Percentiles rank a stretch among this genome's conserved stretches.
Conservation (phyloP, 92 coral and sea anemone genomes). For the Chrysogorgia sp. region DNA sequence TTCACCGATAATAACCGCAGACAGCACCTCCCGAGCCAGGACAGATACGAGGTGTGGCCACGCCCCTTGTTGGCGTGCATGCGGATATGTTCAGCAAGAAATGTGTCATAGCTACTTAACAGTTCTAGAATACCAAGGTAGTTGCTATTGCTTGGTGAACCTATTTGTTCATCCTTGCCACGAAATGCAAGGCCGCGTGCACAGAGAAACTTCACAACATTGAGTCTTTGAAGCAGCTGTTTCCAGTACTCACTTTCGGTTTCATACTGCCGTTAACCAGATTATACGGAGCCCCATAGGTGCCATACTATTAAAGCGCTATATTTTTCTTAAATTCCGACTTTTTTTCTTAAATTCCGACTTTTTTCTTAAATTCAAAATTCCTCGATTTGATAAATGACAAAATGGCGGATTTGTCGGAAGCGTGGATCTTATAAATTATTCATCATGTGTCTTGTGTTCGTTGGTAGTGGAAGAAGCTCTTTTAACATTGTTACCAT, state of each 20-base stretch:
- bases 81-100: slow-evolving; percentile 22
- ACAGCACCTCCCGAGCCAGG: slow-evolving; percentile 11
- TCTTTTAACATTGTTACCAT: no score
- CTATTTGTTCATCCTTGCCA: slow-evolving; percentile 21
- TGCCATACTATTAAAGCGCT: no score
- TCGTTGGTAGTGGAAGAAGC: no score
- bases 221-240: background rate
- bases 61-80: slow-evolving; percentile 43
- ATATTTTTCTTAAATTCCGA: no score
- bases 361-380: no score
- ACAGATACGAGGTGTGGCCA: no score
- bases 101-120: slow-evolving; percentile 18
- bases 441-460: no score
- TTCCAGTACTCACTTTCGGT: slow-evolving; percentile 9
- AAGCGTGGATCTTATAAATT: no score
- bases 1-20: slow-evolving; percentile 11
- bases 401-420: no score
- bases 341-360: no score
- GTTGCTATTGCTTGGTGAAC: slow-evolving; percentile 28
- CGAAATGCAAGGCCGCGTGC: slow-evolving; percentile 25
- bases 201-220: background rate
- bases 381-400: no score
- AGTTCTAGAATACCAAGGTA: slow-evolving; percentile 34
- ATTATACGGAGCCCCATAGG: no score
- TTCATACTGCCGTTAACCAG: background rate